Evolutionary conservation across 2,797 vertebrate genomes (phyloP), one percentile per base, ranked within the genome.

Genomic region (Sebastes matsubarae): DNA sequence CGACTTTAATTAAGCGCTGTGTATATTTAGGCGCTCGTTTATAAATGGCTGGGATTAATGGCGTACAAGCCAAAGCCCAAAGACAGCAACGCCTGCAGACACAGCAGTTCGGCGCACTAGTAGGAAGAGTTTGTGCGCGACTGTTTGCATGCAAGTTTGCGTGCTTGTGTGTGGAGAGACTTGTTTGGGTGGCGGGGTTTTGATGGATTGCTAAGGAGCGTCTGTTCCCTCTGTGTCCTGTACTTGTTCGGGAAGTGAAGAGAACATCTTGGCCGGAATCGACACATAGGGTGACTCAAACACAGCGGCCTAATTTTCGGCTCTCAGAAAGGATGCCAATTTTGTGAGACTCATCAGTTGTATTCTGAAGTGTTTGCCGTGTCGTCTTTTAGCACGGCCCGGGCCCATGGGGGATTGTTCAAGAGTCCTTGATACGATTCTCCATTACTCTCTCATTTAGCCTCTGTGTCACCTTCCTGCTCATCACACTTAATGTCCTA

Each of bases 1-100:
- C 89, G 89, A 87, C 88, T 95, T 95, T 96, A 96, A 96, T 96
- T 94, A 96, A 95, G 91, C 84, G 20, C 81, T 84, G 88, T 94
- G 91, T 93, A 95, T 95, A 95, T 96, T 95, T 94, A 94, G 93
- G 84, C 24, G 68, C 86, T 88, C 72, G 77, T 91, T 94, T 95
- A 89, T 92, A 94, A 96, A 95, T 86, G 88, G 85, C 68, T 80
- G 82, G 85, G 88, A 93, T 95, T 95, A 94, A 94, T 92, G 88
- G 85, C 42, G 64, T 80, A 77, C 70, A 38, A 83, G 71, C 74
- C 66, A 22, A 68, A 76, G 77, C 87, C 84, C 81, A 82, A 88
- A 91, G 85, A 93, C 82, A 66, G 85, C 66, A 54, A 60, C 52
- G 80, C 84, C 87, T 84, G 84, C 76, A 86, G 88, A 90, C 81